Conservation (phyloP, 2,888 invertebrate genomes). For the Colletes collaris region DNA sequence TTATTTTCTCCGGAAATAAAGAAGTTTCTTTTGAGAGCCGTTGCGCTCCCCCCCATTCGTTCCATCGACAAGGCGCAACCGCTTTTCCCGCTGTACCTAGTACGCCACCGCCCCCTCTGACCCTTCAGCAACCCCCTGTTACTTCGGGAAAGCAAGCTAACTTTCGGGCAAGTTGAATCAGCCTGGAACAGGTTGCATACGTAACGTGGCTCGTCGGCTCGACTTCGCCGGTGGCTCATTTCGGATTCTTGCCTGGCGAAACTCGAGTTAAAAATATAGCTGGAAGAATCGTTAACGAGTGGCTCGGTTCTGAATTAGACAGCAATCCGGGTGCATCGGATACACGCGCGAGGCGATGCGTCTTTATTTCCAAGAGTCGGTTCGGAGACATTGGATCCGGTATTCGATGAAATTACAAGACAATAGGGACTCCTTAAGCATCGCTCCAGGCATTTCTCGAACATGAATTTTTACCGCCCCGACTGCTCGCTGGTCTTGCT, state of each 20-base stretch:
- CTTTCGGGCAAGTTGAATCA: conserved; percentile 63
- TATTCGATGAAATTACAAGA: no score
- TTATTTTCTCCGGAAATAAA: conserved; percentile 70
- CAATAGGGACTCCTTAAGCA: no score
- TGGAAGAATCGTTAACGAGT: conserved; percentile 13
- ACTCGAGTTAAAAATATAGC: conserved; percentile 22
- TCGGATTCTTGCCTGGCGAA: conserved; percentile 42
- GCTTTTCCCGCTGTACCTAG: neutral
- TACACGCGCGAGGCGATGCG: no score
- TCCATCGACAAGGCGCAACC: conserved; percentile 1
- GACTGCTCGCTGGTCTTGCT: no score
- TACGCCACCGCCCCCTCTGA: neutral
- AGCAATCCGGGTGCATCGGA: no score
- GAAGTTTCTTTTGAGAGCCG: conserved; percentile 67
- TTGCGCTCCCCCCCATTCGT: neutral
- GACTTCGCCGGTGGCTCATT: conserved; percentile 47
- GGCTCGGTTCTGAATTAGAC: no score
- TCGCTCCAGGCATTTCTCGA: no score
- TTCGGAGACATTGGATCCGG: no score
- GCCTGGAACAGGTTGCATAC: conserved; percentile 55
- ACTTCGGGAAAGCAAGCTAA: conserved; percentile 50
- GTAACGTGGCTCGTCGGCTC: conserved; percentile 42
- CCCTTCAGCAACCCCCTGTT: conserved; percentile 12
- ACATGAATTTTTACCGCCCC: no score
- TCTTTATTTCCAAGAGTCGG: no score